Conservation (phyloP, 2,888 invertebrate species). For the Cyaniris semiargus region DNA sequence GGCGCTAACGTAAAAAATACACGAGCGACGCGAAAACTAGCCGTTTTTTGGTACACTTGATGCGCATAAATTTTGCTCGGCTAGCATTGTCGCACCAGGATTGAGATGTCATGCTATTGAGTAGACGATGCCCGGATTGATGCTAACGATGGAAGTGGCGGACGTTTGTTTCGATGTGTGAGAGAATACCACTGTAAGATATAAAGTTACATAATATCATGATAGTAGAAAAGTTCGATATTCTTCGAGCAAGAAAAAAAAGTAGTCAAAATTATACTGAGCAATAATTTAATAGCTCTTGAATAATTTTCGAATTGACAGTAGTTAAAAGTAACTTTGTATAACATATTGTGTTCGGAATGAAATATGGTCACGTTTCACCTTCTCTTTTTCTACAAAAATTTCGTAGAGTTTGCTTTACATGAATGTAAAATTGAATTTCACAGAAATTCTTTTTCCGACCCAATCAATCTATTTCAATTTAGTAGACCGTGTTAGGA, state of each 20-base stretch:
- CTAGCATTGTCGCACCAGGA: constrained; percentile 46
- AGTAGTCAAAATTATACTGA: not conserved
- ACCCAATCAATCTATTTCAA: not conserved
- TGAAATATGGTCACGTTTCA: not conserved
- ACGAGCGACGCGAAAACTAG: constrained; percentile 41
- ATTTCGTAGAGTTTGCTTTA: constrained; percentile 3
- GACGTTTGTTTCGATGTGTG: not conserved
- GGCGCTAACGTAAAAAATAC: constrained; percentile 46
- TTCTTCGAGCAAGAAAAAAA: not conserved
- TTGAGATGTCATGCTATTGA: constrained; percentile 56
- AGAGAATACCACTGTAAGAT: too few relatives aligned
- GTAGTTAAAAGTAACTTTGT: not conserved
- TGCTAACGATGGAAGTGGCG: not conserved
- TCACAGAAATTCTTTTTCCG: not conserved
- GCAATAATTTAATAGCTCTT: not conserved
- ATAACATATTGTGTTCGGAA: not conserved
- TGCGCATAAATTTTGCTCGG: constrained; percentile 46
- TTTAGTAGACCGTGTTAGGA: not conserved
- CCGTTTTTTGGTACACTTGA: constrained; percentile 46
- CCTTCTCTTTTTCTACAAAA: not conserved
- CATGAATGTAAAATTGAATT: constrained; percentile 9
- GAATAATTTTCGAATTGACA: not conserved
- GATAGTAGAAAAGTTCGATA: too few relatives aligned
- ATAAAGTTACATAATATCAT: too few relatives aligned
- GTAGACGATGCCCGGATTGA: constrained; percentile 39